Conservation (phyloP, 2,888 invertebrate genomes). For the Cheilosia vulpina region DNA sequence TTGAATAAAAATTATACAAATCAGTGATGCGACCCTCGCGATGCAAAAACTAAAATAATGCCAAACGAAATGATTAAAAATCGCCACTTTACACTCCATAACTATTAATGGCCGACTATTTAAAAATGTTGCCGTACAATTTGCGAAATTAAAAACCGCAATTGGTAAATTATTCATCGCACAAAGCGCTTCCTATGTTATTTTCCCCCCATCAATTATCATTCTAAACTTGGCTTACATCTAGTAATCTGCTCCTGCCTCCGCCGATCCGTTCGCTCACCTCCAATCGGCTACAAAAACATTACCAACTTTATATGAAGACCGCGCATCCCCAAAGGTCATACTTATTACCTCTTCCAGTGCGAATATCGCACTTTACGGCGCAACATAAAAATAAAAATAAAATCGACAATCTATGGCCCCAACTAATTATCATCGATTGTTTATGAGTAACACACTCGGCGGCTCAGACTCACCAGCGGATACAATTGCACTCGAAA, state of each 20-base stretch:
- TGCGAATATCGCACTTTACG: conserved; percentile 51
- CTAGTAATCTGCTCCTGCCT: background rate
- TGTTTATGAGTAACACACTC: conserved; percentile 56
- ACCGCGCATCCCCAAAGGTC: conserved; percentile 64
- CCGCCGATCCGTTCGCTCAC: conserved; percentile 6
- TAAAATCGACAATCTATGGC: conserved; percentile 55
- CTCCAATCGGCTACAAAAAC: conserved; percentile 16
- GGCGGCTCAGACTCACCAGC: conserved; percentile 13
- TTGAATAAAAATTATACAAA: no score
- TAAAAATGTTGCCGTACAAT: conserved; percentile 24
- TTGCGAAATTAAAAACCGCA: conserved; percentile 43
- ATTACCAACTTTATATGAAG: conserved; percentile 55
- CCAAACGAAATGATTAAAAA: background rate
- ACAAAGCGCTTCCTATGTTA: conserved; percentile 57
- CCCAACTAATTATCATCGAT: conserved; percentile 70
- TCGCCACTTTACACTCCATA: background rate
- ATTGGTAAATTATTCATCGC: conserved; percentile 44
- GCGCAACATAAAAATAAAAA: conserved; percentile 13
- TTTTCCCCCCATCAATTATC: conserved; percentile 50
- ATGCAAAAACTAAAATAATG: no score
- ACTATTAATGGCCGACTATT: conserved; percentile 1
- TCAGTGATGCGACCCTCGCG: no score
- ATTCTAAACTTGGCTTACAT: conserved; percentile 51
- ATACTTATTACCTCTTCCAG: conserved; percentile 56
- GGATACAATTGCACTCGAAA: conserved; percentile 55